Evolutionary conservation across 37 sponge, comb jelly and placozoan genomes (phyloP).

Genomic region (Mnemiopsis leidyi): DNA sequence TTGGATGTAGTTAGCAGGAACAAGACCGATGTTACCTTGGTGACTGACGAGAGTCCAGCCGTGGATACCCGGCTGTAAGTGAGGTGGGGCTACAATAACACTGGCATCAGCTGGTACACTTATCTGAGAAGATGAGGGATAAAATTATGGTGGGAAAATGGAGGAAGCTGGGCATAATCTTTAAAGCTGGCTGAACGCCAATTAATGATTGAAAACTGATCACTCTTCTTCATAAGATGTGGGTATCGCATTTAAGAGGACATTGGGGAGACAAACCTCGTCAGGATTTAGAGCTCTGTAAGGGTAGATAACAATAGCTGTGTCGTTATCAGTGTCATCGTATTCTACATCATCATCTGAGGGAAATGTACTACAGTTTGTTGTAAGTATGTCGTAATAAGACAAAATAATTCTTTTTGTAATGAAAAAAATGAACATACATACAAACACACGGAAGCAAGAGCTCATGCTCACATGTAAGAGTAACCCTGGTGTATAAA

Average conservation of each 20-base stretch:
- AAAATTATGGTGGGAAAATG: too few relatives aligned
- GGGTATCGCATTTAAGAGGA: neutral
- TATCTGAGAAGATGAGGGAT: constrained; percentile 6
- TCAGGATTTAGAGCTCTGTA: constrained; percentile 58
- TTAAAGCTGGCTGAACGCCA: too few relatives aligned
- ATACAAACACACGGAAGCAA: too few relatives aligned
- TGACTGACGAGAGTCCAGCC: constrained; percentile 62
- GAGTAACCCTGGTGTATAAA: neutral
- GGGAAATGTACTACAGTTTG: too few relatives aligned
- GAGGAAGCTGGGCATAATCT: too few relatives aligned
- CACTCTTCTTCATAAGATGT: too few relatives aligned
- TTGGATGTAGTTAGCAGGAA: neutral
- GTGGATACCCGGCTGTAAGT: neutral
- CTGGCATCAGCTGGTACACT: neutral
- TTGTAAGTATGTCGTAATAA: too few relatives aligned
- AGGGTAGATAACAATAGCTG: constrained; percentile 12
- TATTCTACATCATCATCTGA: neutral
- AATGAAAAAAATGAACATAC: too few relatives aligned
- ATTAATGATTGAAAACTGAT: neutral
- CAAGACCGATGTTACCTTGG: neutral
- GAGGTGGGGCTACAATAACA: constrained; percentile 25
- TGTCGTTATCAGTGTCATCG: neutral
- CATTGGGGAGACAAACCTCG: constrained; percentile 43
- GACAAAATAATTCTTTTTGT: too few relatives aligned
- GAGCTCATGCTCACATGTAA: too few relatives aligned